Evolutionary conservation across 2,888 invertebrate genomes (phyloP).

Genomic region (Criorhina ranunculi): DNA sequence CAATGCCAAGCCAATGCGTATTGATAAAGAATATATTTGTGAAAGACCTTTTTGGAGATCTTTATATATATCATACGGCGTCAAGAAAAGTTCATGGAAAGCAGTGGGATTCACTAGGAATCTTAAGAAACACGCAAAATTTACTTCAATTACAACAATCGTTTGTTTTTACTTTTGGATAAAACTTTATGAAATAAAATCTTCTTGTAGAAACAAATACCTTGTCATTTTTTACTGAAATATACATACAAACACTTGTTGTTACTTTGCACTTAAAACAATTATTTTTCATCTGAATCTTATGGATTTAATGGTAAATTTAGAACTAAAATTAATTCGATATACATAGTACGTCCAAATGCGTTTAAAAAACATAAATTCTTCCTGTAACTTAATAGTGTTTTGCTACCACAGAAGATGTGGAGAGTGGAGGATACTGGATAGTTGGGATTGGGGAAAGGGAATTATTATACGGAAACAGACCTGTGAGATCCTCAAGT

Average conservation of each 20-base stretch:
- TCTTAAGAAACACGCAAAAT: too few relatives aligned
- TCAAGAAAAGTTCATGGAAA: too few relatives aligned
- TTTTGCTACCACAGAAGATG: constrained; percentile 25
- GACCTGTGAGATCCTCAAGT: constrained; percentile 68
- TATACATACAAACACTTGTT: constrained; percentile 1
- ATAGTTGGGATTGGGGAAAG: constrained; percentile 10
- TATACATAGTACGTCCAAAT: background rate
- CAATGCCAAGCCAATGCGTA: too few relatives aligned
- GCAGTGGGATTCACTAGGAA: too few relatives aligned
- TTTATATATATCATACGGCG: too few relatives aligned
- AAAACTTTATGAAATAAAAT: constrained; percentile 10
- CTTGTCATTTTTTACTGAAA: background rate
- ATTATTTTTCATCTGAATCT: constrained; percentile 3
- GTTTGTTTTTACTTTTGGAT: constrained; percentile 17
- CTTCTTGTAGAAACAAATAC: background rate
- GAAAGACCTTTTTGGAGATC: too few relatives aligned
- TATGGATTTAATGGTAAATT: constrained; percentile 1
- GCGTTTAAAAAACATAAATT: constrained; percentile 2
- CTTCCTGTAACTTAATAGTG: constrained; percentile 27
- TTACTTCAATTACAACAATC: constrained; percentile 1
- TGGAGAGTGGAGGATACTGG: constrained; percentile 12
- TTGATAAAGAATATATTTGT: too few relatives aligned
- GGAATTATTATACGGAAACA: constrained; percentile 45
- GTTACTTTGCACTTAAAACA: background rate
- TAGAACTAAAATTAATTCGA: constrained; percentile 22